phyloP scores from a whole-genome alignment of 2,113 vertebrate species.

The Tiliqua scincoides region DNA sequence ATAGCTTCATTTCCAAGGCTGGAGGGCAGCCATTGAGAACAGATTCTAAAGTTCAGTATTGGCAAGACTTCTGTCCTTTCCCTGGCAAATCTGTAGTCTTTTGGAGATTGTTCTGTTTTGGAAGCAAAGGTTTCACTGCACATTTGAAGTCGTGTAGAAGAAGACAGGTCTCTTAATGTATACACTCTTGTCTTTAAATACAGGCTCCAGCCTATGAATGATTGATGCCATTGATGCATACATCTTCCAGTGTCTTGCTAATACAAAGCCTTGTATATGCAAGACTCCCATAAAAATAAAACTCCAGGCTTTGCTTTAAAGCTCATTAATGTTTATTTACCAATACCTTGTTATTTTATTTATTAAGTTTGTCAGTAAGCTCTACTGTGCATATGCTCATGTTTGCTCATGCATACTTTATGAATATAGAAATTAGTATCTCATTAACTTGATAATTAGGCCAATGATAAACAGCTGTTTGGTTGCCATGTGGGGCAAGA shows the following conservation, averaged over 20 bases:
- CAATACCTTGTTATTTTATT: constrained; percentile 83
- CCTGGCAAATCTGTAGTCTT: neutral
- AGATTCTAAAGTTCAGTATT: neutral
- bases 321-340: constrained; percentile 80
- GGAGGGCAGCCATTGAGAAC: neutral
- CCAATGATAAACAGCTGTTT: constrained; percentile 91
- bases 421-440: constrained; percentile 91
- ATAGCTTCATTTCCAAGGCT: neutral
- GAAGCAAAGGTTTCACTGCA: constrained; percentile 17
- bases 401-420: constrained; percentile 86
- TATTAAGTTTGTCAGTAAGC: constrained; percentile 85
- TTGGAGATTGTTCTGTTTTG: neutral
- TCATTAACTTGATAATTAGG: constrained; percentile 94
- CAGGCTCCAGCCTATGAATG: constrained; percentile 32
- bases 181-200: constrained; percentile 25
- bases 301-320: constrained; percentile 55
- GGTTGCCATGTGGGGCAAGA: constrained; percentile 75
- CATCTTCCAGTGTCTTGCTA: constrained; percentile 4
- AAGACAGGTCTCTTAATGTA: neutral
- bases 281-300: constrained; percentile 33
- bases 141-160: constrained; percentile 27
- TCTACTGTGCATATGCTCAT: constrained; percentile 81
- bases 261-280: constrained; percentile 11
- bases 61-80: neutral
- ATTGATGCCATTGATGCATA: constrained; percentile 18